Percentiles rank a stretch among this genome's conserved stretches.
phyloP scores from a whole-genome alignment of 2,888 invertebrate genomes.

The Podotricha telesiphe region DNA sequence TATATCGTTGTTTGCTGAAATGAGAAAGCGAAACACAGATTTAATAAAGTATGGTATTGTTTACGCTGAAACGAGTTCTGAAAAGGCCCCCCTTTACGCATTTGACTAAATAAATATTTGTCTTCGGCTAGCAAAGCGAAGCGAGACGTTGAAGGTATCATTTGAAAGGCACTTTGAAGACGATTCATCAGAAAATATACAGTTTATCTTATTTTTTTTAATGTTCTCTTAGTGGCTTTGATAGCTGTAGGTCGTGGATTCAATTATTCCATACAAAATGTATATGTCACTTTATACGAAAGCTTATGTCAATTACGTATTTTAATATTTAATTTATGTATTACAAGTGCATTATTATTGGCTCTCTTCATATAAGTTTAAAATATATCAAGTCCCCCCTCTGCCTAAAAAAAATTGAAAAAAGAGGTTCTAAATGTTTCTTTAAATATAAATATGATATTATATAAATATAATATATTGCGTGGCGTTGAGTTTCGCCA shows the following conservation, averaged over 20 bases:
- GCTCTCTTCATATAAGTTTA: no score
- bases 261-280: not conserved
- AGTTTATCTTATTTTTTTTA: slow-evolving; percentile 1
- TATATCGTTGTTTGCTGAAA: not conserved
- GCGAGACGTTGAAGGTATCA: slow-evolving; percentile 1
- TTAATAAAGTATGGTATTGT: slow-evolving; percentile 25
- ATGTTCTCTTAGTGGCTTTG: not conserved
- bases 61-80: not conserved
- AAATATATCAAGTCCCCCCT: no score
- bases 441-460: no score
- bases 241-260: not conserved
- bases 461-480: no score
- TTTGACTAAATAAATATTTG: slow-evolving; percentile 25
- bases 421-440: no score
- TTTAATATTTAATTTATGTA: no score
- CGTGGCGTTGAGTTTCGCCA: no score
- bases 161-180: slow-evolving; percentile 14
- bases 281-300: no score
- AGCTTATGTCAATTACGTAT: no score
- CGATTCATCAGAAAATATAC: slow-evolving; percentile 10
- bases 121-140: slow-evolving; percentile 4
- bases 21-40: not conserved
- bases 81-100: slow-evolving; percentile 6
- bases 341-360: no score
- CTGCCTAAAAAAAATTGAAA: no score